Base-by-base conservation (phyloP, 2,113 vertebrate species). In the Gopherus evgoodei region DNA sequence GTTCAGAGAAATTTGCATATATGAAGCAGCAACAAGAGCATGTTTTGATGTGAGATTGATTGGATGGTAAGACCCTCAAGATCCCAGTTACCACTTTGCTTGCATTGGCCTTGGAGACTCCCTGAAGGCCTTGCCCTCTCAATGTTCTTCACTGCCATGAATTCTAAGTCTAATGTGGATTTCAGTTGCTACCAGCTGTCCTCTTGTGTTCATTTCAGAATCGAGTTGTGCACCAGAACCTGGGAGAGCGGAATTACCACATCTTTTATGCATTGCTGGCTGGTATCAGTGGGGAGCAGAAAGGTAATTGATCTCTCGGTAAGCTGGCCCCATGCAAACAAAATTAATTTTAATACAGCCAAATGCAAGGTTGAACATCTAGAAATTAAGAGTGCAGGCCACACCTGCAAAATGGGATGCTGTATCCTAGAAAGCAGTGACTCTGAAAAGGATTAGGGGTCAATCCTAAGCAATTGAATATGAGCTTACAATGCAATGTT, bases 201-300 rank as follows among this genome's bases (percentile, higher is more conserved):
- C 29, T 96, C 38, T 78, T 86, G 16, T 92, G 79, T 97, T 96
- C 94, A 62, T 96, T 98, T 72, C 97, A 99, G 99, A 99, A 99
- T 95, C 99, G 99, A 16, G 99, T 99, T 80, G 99, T 99, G 42
- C 98, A 99, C 80, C 99, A 99, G 96, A 99, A 99, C 93, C 99
- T 98, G 0, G 99, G 99, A 35, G 99, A 99, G 97, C 98, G 99
- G 97, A 99, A 99, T 97, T 99, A 99, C 95, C 99, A 99, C 96
- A 99, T 99, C 93, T 99, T 99, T 96, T 99, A 99, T 21, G 98
- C 99, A 9, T 96, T 99, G 86, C 98, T 99, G 72, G 98, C 99
- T 24, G 99, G 99, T 50, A 97, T 98, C 11, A 98, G 98, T 1
- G 93, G 91, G 87, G 98, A 99, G 75, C 98, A 98, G 94, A 98